A percentile compares a stretch with the other conserved stretches of the same genome.
Evolutionary conservation across 2,797 vertebrate species (phyloP).

Genomic region (Rhynchonycteris naso): DNA sequence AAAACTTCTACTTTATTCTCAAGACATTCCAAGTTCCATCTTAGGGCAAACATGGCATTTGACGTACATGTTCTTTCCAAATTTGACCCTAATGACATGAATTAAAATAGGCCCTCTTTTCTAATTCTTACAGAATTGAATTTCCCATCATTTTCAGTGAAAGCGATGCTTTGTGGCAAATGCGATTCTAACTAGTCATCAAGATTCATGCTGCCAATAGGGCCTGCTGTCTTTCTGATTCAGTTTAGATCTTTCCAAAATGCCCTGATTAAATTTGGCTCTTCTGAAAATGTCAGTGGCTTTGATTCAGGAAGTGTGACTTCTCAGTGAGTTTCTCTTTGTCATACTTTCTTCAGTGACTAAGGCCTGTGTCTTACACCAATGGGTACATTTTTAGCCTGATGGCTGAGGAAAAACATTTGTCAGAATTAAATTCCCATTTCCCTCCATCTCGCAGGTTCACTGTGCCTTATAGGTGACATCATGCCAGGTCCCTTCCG

Average conservation of each 20-base stretch:
- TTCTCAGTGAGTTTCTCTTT: not conserved
- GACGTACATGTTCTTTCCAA: not conserved
- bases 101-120: not conserved
- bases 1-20: not conserved
- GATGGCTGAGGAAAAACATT: not conserved
- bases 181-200: not conserved
- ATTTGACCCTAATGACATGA: not conserved
- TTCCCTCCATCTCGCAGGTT: not conserved
- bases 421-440: not conserved
- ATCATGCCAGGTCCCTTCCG: not conserved
- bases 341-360: constrained; percentile 48
- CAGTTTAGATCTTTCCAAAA: constrained; percentile 45
- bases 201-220: constrained; percentile 17
- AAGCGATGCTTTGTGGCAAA: not conserved
- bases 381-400: constrained; percentile 58
- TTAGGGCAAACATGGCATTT: fast-evolving
- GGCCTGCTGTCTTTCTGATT: not conserved
- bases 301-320: constrained; percentile 65
- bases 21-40: not conserved
- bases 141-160: not conserved
- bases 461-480: fast-evolving
- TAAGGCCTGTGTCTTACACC: constrained; percentile 50
- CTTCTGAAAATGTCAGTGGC: constrained; percentile 68
- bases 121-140: not conserved
- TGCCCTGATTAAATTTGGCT: constrained; percentile 72